These are phyloP conservation scores for Polyommatus iphigenia DNA, from an alignment of 2,888 invertebrate species.

Conservation along the genomic window DNA sequence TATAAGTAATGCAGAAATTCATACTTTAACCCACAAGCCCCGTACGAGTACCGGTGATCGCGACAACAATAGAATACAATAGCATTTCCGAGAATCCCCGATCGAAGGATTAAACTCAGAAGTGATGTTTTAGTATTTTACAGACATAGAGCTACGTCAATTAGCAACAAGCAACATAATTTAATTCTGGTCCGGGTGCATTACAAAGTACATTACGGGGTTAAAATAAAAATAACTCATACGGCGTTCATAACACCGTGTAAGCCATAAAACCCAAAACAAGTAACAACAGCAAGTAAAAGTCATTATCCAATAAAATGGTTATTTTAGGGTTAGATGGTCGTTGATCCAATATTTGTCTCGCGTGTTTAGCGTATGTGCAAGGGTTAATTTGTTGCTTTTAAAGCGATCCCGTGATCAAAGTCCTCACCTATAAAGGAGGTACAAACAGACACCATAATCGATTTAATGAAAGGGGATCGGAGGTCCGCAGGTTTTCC, in stretches of 20 bases:
- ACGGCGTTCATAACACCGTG: background rate
- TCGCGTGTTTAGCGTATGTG: slow-evolving; percentile 31
- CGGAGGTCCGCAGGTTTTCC: slow-evolving; percentile 66
- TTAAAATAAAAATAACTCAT: background rate
- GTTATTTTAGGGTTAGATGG: slow-evolving; percentile 22
- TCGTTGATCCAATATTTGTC: slow-evolving; percentile 27
- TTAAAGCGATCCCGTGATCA: slow-evolving; percentile 67
- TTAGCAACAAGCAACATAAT: no score
- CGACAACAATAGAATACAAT: no score
- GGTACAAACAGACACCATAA: slow-evolving; percentile 65
- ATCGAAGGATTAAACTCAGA: no score
- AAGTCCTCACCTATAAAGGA: slow-evolving; percentile 65
- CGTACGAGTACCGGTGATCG: no score
- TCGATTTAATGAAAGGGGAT: slow-evolving; percentile 74
- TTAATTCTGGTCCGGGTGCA: no score
- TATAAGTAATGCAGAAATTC: no score
- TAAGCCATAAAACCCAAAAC: background rate
- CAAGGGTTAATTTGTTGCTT: slow-evolving; percentile 55
- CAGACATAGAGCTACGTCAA: no score
- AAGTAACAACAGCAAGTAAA: background rate
- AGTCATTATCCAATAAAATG: slow-evolving; percentile 9
- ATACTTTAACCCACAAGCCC: no score
- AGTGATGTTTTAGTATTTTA: no score
- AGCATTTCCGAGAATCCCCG: no score
- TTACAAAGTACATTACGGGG: no score